These are phyloP conservation scores for Pampus argenteus DNA, from an alignment of 2,797 vertebrate genomes.

Conservation along the genomic window DNA sequence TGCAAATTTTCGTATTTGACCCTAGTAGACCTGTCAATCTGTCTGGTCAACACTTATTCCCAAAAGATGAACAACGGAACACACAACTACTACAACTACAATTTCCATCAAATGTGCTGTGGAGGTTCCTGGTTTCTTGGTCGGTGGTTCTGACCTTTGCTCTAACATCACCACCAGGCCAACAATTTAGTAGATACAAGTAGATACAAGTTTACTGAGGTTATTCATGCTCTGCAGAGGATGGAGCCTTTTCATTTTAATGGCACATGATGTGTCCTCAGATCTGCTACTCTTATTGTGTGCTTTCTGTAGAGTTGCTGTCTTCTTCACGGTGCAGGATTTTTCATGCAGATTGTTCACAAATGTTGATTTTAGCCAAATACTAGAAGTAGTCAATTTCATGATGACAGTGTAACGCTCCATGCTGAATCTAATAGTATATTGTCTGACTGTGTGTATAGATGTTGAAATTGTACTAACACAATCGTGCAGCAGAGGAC, in stretches of 20 bases:
- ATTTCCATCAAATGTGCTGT: not conserved
- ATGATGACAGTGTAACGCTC: constrained; percentile 46
- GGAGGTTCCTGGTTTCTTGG: not conserved
- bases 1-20: too few species aligned
- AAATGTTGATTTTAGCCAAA: constrained; percentile 54
- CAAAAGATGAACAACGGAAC: not conserved
- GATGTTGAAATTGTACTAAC: constrained; percentile 47
- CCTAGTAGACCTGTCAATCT: too few species aligned
- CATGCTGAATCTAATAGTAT: constrained; percentile 49
- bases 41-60: not conserved
- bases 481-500: constrained; percentile 48
- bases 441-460: constrained; percentile 54
- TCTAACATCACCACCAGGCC: not conserved
- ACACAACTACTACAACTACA: too few species aligned
- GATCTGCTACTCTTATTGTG: not conserved
- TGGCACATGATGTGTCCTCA: not conserved
- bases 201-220: not conserved
- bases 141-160: not conserved
- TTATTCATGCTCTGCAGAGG: not conserved
- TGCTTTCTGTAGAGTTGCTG: not conserved
- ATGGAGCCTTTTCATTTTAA: not conserved
- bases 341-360: constrained; percentile 25
- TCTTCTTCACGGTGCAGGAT: constrained; percentile 21
- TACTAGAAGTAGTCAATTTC: constrained; percentile 54
- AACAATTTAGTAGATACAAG: not conserved